Conservation (phyloP, 2,113 vertebrate species). For the Colossoma macropomum region DNA sequence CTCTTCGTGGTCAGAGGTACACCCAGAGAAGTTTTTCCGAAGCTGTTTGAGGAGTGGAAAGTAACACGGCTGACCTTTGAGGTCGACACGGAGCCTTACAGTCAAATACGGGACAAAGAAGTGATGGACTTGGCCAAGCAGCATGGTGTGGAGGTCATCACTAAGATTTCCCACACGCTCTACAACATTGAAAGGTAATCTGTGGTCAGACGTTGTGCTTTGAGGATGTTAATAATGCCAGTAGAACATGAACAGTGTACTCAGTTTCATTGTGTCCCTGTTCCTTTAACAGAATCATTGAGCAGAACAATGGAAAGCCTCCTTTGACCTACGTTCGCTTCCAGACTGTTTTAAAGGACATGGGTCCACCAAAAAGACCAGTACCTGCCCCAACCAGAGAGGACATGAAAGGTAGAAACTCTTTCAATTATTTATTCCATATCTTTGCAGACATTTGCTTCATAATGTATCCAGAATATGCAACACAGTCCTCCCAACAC, state of each 20-base stretch:
- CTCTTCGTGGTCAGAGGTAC: conserved; percentile 73
- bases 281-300: conserved; percentile 68
- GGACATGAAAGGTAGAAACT: conserved; percentile 65
- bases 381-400: conserved; percentile 62
- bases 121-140: conserved; percentile 65
- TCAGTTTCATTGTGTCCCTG: not conserved
- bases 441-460: no score
- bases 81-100: conserved; percentile 74
- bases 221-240: not conserved
- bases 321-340: conserved; percentile 75
- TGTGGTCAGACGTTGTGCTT: not conserved
- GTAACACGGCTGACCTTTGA: conserved; percentile 72
- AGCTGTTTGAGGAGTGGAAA: conserved; percentile 71
- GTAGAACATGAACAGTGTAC: not conserved
- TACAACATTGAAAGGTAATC: conserved; percentile 71
- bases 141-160: conserved; percentile 66
- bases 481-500: no score
- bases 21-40: conserved; percentile 72
- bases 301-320: conserved; percentile 73
- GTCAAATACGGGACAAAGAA: conserved; percentile 58
- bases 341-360: conserved; percentile 64
- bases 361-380: conserved; percentile 66
- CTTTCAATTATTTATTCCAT: no score
- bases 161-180: conserved; percentile 75
- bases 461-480: no score